Evolutionary conservation across 2,113 vertebrate genomes (phyloP), one percentile per base, ranked within the genome.

Genomic region (Setophaga petechia): DNA sequence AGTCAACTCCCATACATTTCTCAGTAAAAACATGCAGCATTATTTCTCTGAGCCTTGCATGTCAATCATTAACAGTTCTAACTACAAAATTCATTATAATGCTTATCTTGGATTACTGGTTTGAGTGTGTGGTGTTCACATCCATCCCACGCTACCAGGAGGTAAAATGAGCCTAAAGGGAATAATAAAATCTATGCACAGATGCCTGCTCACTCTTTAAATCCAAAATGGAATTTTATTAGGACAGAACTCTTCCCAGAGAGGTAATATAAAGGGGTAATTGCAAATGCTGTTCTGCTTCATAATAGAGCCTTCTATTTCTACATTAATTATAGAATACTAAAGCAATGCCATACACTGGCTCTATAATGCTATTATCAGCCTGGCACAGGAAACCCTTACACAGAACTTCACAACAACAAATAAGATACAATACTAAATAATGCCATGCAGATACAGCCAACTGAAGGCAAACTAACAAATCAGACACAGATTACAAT

Each of bases 91-190:
- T 75, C 84, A 94, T 95, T 89, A 87, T 43, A 84, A 93, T 95
- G 76, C 92, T 93, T 94, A 92, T 89, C 90, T 89, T 95, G 86
- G 88, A 96, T 89, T 92, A 96, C 47, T 76, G 94, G 86, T 80
- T 90, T 84, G 83, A 90, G 35, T 62, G 44, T 0, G 0, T 39
- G 9, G 69, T 90, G 85, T 89, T 93, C 80, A 79, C 73, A 92
- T 82, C 69, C 90, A 90, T 74, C 65, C 75, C 79, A 95, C 43
- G 2, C 28, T 78, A 75, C 57, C 46, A 92, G 66, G n/a, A 93
- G 49, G 24, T 84, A 90, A 92, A 95, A 95, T 75, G 65, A 87
- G 66, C 62, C 77, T 51, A 84, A 93, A 87, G 76, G 73, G 92
- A 89, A 90, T 72, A 71, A 90, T 58, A 87, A 92, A 92, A 87